Evolutionary conservation across 1,140 invertebrate genomes (phyloP).

Genomic region (Aphaenogaster floridana): DNA sequence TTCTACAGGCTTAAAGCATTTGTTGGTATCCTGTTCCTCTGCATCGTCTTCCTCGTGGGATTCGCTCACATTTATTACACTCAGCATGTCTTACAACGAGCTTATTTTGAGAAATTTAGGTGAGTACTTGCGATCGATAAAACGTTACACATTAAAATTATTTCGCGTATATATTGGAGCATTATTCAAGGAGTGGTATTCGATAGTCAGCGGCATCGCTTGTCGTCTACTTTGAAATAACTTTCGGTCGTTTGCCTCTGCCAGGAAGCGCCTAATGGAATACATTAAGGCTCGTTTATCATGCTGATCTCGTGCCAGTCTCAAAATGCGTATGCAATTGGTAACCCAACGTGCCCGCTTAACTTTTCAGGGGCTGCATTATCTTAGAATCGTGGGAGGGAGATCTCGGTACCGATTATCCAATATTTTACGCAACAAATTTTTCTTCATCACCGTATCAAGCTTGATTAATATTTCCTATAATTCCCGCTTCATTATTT

Average conservation of each 20-base stretch:
- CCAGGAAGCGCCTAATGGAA: conserved; percentile 78
- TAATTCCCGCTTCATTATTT: neutral
- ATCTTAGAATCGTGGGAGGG: conserved; percentile 39
- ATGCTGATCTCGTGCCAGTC: conserved; percentile 58
- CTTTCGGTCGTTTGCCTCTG: conserved; percentile 72
- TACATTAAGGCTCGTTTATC: conserved; percentile 76
- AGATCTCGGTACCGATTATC: conserved; percentile 3
- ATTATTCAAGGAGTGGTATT: conserved; percentile 15
- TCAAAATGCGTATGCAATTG: conserved; percentile 67
- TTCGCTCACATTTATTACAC: conserved; percentile 94
- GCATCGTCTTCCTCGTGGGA: conserved; percentile 92
- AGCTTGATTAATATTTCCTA: neutral
- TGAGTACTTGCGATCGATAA: conserved; percentile 53
- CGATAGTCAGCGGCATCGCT: conserved; percentile 21
- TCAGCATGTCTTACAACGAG: conserved; percentile 92
- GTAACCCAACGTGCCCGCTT: conserved; percentile 21
- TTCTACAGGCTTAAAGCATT: conserved; percentile 91
- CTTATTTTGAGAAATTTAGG: conserved; percentile 93
- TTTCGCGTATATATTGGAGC: neutral
- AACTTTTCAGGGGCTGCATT: conserved; percentile 38
- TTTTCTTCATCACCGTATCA: neutral
- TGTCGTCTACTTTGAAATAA: conserved; percentile 57
- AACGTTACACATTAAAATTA: conserved; percentile 13
- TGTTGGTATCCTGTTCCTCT: conserved; percentile 93
- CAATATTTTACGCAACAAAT: neutral